Evolutionary conservation across 2,113 vertebrate genomes (phyloP), one percentile per base, ranked within the genome.

Genomic region (Passer domesticus): DNA sequence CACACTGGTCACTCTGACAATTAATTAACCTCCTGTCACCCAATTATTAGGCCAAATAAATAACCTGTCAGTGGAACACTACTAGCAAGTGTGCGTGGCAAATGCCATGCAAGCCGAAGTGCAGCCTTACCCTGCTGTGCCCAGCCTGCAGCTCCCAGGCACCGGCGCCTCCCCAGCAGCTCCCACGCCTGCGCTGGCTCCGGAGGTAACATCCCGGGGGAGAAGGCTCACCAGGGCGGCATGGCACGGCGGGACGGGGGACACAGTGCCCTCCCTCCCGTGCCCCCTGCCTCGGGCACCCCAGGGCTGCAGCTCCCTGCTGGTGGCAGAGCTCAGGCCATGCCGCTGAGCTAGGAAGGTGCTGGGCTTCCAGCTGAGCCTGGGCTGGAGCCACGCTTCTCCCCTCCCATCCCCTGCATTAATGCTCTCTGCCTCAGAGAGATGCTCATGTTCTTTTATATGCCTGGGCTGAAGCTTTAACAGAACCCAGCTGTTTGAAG

Each of bases 351-450:
- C 50, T 1, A 18, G 43, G 47, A 84, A 63, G 28, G 41, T 25
- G 31, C 60, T 67, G 1, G 2, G 63, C n/a, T 80, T 69, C 60
- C 55, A 50, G 83, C 52, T 44, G 73, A 90, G 75, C 79, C 72
- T 22, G 19, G 60, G 43, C 52, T 56, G 15, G 41, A 87, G 63
- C 59, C 24, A 7, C 16, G 2, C 28, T 82, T 60, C 85, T 90
- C 55, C 44, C 50, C 58, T 87, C 53, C 66, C 1, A 1, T 30
- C 70, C 66, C 33, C 79, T 96, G 94, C 92, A 94, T 35, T 96
- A 96, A 94, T 89, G 46, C 85, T 83, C 52, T 74, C 90, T 59
- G 93, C 96, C 95, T 96, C 88, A 81, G 93, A 90, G 93, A 90
- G 93, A 96, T 94, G 92, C 96, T 96, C 93, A 93, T 3, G 88